Conservation (phyloP, 1,140 invertebrate genomes). For the Drosophila quadrilineata region DNA sequence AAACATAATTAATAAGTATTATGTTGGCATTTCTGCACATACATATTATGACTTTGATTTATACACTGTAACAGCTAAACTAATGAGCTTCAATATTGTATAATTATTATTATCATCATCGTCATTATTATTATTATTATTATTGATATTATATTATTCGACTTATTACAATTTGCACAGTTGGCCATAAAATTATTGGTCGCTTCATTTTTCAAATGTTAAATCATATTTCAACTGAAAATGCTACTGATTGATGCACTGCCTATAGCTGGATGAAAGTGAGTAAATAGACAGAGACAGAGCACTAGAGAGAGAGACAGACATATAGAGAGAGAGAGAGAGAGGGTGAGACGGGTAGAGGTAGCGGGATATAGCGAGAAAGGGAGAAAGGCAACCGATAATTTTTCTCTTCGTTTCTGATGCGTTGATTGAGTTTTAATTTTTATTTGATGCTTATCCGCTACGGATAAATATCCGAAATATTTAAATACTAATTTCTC, state of each 20-base stretch:
- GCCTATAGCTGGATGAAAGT: conserved; percentile 7
- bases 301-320: too few relatives aligned
- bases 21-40: conserved; percentile 53
- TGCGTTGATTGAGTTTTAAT: conserved; percentile 1
- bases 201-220: conserved; percentile 16
- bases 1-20: conserved; percentile 22
- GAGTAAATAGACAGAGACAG: conserved; percentile 9
- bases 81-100: conserved; percentile 60
- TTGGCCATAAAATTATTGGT: conserved; percentile 24
- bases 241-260: conserved; percentile 30
- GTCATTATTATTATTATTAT: too few relatives aligned
- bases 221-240: conserved; percentile 60
- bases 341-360: conserved; percentile 2
- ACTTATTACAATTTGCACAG: conserved; percentile 81
- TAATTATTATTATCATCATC: conserved; percentile 43
- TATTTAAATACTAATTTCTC: conserved; percentile 1
- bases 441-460: background rate
- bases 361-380: conserved; percentile 15
- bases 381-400: conserved; percentile 8
- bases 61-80: conserved; percentile 79
- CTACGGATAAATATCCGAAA: conserved; percentile 12
- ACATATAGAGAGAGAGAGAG: conserved; percentile 1
- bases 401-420: background rate
- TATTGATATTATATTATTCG: too few relatives aligned
- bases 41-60: conserved; percentile 60